These are phyloP conservation scores for Sapajus apella DNA, from an alignment of 2,113 vertebrate genomes.

Conservation along the genomic window DNA sequence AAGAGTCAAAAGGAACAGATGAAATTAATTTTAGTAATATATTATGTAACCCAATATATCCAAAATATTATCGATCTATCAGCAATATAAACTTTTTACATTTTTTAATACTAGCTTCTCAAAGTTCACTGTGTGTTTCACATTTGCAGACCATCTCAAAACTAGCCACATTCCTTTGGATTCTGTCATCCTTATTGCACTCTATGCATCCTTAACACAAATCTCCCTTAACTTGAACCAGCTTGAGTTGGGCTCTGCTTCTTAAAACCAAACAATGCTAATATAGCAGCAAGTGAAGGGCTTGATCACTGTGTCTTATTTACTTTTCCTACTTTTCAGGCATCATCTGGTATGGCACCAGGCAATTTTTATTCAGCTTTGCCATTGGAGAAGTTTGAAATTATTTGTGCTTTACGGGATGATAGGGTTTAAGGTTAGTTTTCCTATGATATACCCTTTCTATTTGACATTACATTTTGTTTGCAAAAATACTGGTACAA, in stretches of 20 bases:
- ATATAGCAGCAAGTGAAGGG: too few relatives aligned
- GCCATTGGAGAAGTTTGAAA: background rate
- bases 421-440: slow-evolving; percentile 7
- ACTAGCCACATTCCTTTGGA: background rate
- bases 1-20: background rate
- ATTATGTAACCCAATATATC: background rate
- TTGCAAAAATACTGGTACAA: slow-evolving; percentile 33
- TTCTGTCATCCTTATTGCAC: background rate
- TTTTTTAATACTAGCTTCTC: background rate
- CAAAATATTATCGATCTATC: background rate
- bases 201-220: background rate
- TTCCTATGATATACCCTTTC: background rate
- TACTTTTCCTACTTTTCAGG: background rate
- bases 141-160: background rate
- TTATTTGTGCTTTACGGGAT: background rate
- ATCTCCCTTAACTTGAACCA: background rate
- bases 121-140: background rate
- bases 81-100: background rate
- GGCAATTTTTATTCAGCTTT: background rate
- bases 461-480: background rate
- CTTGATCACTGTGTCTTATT: background rate
- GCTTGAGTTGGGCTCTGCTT: background rate
- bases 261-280: background rate
- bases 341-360: background rate
- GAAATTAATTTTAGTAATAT: background rate